Evolutionary conservation across 2,888 invertebrate genomes (phyloP).

Genomic region (Atethmia centrago): DNA sequence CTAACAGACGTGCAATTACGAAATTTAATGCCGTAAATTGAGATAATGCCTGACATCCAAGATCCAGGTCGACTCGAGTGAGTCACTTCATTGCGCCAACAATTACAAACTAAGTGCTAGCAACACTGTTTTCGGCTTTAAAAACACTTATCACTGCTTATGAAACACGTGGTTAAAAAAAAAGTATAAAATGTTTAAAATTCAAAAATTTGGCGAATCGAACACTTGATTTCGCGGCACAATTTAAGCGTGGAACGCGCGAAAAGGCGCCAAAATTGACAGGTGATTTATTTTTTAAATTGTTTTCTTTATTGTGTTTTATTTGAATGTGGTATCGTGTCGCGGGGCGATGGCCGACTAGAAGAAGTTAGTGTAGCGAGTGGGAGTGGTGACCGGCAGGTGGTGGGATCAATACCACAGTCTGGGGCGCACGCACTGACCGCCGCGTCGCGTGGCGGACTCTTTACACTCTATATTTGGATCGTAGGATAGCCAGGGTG

Average conservation of each 20-base stretch:
- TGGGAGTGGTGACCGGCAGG: slow-evolving; percentile 87
- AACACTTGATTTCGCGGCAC: slow-evolving; percentile 64
- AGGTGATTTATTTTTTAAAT: slow-evolving; percentile 69
- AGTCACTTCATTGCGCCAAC: slow-evolving; percentile 78
- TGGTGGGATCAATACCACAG: slow-evolving; percentile 88
- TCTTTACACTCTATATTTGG: slow-evolving; percentile 80
- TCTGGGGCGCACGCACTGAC: slow-evolving; percentile 89
- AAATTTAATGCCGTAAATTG: slow-evolving; percentile 80
- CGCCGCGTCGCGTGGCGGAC: slow-evolving; percentile 77
- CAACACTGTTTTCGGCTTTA: slow-evolving; percentile 71
- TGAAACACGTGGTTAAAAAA: slow-evolving; percentile 66
- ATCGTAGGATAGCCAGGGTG: slow-evolving; percentile 75
- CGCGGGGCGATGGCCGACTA: slow-evolving; percentile 89
- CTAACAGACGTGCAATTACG: slow-evolving; percentile 73
- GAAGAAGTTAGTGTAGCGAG: slow-evolving; percentile 80
- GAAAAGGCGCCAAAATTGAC: slow-evolving; percentile 66
- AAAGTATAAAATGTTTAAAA: slow-evolving; percentile 28
- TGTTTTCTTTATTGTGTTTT: slow-evolving; percentile 66
- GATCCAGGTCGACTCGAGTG: slow-evolving; percentile 77
- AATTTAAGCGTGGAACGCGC: slow-evolving; percentile 60
- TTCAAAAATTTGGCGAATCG: slow-evolving; percentile 59
- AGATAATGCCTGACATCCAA: slow-evolving; percentile 76
- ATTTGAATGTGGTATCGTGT: slow-evolving; percentile 78
- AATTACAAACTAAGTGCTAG: slow-evolving; percentile 72
- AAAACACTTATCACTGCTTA: slow-evolving; percentile 65